Evolutionary conservation across 2,888 invertebrate genomes (phyloP), one percentile per base, ranked within the genome.

Genomic region (Odontocolon sp.): DNA sequence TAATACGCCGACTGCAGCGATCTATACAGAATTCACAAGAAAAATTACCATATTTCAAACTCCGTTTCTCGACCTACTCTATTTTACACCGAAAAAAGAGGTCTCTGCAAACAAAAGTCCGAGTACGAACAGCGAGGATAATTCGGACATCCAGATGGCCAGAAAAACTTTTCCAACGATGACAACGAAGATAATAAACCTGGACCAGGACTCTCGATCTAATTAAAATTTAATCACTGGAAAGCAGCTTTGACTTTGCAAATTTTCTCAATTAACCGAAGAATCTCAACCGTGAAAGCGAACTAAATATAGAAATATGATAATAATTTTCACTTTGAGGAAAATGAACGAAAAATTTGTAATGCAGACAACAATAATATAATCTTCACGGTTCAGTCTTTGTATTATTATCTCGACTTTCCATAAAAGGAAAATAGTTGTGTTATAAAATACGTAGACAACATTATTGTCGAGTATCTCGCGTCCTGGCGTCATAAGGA

Each of bases 401-500:
- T n/a, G n/a, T n/a, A n/a, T n/a, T n/a, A n/a, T n/a, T n/a, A n/a
- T n/a, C n/a, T n/a, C n/a, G n/a, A n/a, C n/a, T n/a, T n/a, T n/a
- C n/a, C n/a, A n/a, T n/a, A n/a, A n/a, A n/a, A n/a, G n/a, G n/a
- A n/a, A n/a, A n/a, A n/a, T n/a, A n/a, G n/a, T 4, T 6, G 38
- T 40, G 23, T 38, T 56, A 21, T 18, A 31, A 31, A 69, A 52
- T 28, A 28, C 4, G 9, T 2, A 66, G 57, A 57, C n/a, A n/a
- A n/a, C 18, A 14, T 47, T 36, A 47, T 47, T 42, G 57, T 59
- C 54, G 72, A 73, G 38, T 36, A n/a, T 47, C 23, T 23, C 42
- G 47, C 74, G 45, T 14, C 16, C 57, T 69, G 72, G 72, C 68
- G 84, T 84, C 86, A 85, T 85, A 86, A 85, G 83, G 83, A 86